Conservation (phyloP, 2,888 invertebrate species). For the Axea sp. region DNA sequence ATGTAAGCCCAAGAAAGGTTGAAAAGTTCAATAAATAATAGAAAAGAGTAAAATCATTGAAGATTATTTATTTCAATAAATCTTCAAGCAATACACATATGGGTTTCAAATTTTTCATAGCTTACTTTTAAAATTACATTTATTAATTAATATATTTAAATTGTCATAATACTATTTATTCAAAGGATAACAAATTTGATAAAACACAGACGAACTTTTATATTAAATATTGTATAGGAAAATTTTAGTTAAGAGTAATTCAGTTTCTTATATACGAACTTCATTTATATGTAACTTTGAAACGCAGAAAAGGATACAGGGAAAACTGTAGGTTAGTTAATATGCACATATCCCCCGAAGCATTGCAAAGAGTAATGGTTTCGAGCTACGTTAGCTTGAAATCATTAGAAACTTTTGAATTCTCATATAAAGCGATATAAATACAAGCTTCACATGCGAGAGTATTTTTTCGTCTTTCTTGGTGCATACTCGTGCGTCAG, state of each 20-base stretch:
- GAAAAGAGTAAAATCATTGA: too few species aligned
- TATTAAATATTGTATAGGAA: not conserved
- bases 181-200: too few species aligned
- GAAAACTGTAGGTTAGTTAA: conserved; percentile 3
- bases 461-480: conserved; percentile 5
- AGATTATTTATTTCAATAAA: too few species aligned
- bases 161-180: too few species aligned
- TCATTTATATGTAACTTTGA: conserved; percentile 16
- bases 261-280: conserved; percentile 1
- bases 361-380: conserved; percentile 5
- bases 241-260: conserved; percentile 6
- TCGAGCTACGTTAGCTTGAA: conserved; percentile 7
- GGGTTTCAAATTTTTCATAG: too few species aligned
- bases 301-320: conserved; percentile 8
- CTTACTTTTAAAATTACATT: too few species aligned
- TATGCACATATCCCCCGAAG: conserved; percentile 8
- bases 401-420: conserved; percentile 22
- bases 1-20: too few species aligned
- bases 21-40: too few species aligned
- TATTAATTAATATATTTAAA: too few species aligned
- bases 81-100: too few species aligned
- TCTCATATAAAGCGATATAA: conserved; percentile 1
- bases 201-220: too few species aligned
- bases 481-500: conserved; percentile 7
- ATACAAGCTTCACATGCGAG: not conserved